Evolutionary conservation across 2,113 vertebrate genomes (phyloP).

Genomic region (Pachypanchax playfairii): DNA sequence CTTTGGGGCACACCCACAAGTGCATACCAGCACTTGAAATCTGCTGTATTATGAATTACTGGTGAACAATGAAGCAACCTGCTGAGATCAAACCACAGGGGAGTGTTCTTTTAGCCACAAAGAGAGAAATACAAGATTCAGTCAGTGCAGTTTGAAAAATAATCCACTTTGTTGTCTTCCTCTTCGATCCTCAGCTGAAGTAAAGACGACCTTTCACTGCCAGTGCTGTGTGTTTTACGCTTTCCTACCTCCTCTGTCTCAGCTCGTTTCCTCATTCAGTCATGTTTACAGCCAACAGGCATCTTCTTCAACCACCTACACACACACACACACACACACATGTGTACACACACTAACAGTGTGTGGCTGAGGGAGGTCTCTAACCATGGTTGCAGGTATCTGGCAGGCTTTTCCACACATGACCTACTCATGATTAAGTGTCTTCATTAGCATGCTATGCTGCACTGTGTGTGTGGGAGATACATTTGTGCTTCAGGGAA

Average conservation of each 20-base stretch:
- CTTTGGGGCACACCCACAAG: neutral
- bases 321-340: constrained; percentile 32
- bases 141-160: neutral
- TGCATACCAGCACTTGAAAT: too few species aligned
- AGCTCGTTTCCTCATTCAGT: constrained; percentile 38
- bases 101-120: neutral
- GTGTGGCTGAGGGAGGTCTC: constrained; percentile 68
- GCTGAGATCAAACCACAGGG: neutral
- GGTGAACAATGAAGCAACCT: neutral
- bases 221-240: constrained; percentile 8
- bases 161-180: neutral
- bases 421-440: constrained; percentile 81
- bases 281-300: constrained; percentile 70
- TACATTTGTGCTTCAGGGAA: constrained; percentile 61
- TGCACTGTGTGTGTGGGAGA: constrained; percentile 47
- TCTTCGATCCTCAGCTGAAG: neutral
- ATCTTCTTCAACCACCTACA: constrained; percentile 45
- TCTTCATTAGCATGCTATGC: constrained; percentile 78
- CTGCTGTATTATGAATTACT: neutral
- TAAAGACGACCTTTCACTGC: neutral
- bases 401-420: constrained; percentile 79
- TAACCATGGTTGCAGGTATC: constrained; percentile 75
- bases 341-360: constrained; percentile 21
- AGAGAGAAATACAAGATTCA: constrained; percentile 12
- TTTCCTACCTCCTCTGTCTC: constrained; percentile 25